phyloP scores from a whole-genome alignment of 2,113 vertebrate genomes.

The Lasiurus cinereus region DNA sequence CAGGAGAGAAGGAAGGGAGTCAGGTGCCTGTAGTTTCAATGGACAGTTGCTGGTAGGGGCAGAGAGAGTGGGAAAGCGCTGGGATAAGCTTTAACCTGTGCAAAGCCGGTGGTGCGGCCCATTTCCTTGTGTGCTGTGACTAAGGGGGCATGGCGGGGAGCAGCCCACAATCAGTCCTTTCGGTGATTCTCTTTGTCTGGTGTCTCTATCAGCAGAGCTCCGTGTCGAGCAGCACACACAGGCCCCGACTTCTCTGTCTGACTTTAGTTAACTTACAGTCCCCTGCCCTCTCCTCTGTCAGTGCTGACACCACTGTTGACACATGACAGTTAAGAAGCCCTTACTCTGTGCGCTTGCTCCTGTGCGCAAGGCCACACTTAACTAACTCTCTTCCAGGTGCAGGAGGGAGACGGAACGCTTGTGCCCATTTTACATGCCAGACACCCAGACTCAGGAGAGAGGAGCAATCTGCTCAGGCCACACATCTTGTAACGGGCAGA shows the following conservation, averaged over 20 bases:
- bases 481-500: neutral
- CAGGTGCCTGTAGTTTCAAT: neutral
- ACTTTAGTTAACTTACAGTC: neutral
- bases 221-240: neutral
- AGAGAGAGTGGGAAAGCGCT: neutral
- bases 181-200: neutral
- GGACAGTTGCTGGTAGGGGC: neutral
- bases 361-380: neutral
- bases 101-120: fast-evolving
- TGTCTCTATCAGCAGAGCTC: neutral
- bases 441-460: neutral
- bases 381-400: neutral
- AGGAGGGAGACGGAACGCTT: neutral
- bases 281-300: neutral
- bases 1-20: neutral
- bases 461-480: neutral
- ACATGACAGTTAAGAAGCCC: neutral
- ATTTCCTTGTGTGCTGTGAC: neutral
- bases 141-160: neutral
- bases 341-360: neutral
- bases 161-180: neutral
- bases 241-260: neutral
- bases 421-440: neutral
- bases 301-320: neutral
- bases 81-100: neutral